A percentile compares a stretch with the other conserved stretches of the same genome.
These are phyloP conservation scores for Illadopsis cleaveri DNA, from an alignment of 2,113 vertebrate species.

Conservation along the genomic window DNA sequence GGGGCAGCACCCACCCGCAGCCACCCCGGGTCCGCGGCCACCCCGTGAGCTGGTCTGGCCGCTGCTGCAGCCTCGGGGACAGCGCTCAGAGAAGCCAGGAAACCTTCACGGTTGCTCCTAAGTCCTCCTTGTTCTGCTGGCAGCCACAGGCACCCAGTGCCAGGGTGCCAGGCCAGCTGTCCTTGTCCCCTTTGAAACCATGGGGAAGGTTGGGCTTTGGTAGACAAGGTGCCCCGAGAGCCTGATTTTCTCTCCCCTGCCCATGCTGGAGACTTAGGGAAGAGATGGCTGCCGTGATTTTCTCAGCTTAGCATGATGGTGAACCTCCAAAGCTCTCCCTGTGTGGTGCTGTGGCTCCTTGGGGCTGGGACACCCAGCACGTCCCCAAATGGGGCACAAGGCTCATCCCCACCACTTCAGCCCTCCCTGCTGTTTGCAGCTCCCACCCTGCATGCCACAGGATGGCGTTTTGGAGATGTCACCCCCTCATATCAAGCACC, in stretches of 20 bases:
- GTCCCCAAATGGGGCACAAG: not conserved
- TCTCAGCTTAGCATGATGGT: not conserved
- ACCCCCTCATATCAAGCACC: not conserved
- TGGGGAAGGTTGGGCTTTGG: not conserved
- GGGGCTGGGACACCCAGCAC: not conserved
- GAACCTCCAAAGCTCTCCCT: not conserved
- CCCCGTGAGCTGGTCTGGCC: rapidly evolving
- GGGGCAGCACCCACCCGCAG: not conserved
- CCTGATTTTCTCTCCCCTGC: not conserved
- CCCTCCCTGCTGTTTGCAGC: not conserved
- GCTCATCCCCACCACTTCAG: not conserved
- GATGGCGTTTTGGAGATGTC: not conserved
- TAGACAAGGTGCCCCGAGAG: not conserved
- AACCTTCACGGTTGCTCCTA: rapidly evolving
- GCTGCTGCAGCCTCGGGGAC: not conserved
- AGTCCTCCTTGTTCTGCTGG: not conserved
- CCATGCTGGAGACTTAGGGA: not conserved
- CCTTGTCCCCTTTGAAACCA: not conserved
- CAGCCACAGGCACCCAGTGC: not conserved
- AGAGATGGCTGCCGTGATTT: not conserved
- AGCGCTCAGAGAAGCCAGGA: not conserved
- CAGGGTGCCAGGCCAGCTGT: not conserved
- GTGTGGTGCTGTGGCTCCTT: rapidly evolving
- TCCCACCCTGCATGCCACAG: not conserved
- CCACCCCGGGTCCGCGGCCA: not conserved